phyloP scores from a whole-genome alignment of 2,797 vertebrate genomes.

The Stomatorhinus walkeri region DNA sequence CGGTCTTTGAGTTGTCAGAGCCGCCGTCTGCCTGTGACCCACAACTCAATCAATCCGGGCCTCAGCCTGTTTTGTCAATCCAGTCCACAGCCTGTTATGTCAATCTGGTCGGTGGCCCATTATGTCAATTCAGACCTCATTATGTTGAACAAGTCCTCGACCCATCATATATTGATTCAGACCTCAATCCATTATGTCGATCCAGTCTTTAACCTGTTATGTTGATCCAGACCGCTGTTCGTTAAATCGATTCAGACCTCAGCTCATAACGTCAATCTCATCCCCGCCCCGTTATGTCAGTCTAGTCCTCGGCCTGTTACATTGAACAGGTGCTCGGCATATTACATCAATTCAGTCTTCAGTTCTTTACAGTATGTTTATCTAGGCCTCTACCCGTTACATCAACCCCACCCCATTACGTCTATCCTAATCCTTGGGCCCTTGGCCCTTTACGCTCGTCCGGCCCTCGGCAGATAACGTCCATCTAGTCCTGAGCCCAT shows the following conservation, averaged over 20 bases:
- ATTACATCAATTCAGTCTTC: too few relatives aligned
- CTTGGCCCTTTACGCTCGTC: too few relatives aligned
- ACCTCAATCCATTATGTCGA: not conserved
- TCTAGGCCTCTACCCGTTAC: too few relatives aligned
- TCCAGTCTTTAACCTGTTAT: not conserved
- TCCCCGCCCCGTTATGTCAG: not conserved
- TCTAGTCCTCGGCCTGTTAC: not conserved
- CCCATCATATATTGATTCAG: not conserved
- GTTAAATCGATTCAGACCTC: not conserved
- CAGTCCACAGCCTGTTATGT: not conserved
- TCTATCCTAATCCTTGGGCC: too few relatives aligned
- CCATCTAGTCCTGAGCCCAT: not conserved
- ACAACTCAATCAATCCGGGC: not conserved
- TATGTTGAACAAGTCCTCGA: not conserved
- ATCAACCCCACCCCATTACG: too few relatives aligned
- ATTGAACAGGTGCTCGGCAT: too few relatives aligned
- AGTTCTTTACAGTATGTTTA: too few relatives aligned
- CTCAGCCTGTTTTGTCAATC: not conserved
- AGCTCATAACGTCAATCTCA: not conserved
- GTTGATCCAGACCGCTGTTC: not conserved
- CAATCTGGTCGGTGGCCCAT: not conserved
- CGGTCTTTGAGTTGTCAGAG: not conserved
- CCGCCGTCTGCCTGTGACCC: not conserved
- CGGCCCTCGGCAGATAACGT: not conserved
- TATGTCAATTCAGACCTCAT: not conserved